Percentiles rank a stretch among this genome's conserved stretches.
Conservation (phyloP, 2,797 vertebrate species). For the Tiaroga cobitis region DNA sequence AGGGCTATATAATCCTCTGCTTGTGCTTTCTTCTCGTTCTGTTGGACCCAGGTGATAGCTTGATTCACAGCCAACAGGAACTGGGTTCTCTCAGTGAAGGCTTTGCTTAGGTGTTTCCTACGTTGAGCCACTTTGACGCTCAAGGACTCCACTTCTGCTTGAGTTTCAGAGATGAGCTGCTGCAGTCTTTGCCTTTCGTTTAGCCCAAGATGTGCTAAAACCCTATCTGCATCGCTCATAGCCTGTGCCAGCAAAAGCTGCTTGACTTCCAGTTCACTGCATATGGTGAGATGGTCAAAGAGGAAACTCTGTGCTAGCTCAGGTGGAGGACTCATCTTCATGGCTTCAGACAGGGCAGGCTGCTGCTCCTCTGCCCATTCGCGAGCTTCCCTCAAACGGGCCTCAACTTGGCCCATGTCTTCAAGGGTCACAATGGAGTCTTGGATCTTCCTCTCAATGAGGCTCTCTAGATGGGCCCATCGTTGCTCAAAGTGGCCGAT, state of each 20-base stretch:
- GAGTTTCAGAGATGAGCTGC: conserved; percentile 85
- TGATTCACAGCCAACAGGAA: conserved; percentile 90
- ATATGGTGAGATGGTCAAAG: conserved; percentile 90
- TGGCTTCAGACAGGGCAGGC: conserved; percentile 82
- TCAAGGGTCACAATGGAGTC: conserved; percentile 88
- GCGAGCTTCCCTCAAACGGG: conserved; percentile 86
- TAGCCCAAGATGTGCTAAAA: conserved; percentile 88
- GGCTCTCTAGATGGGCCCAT: conserved; percentile 90
- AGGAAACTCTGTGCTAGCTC: conserved; percentile 92
- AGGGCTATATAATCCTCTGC: conserved; percentile 87
- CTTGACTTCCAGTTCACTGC: conserved; percentile 92
- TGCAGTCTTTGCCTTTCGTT: conserved; percentile 91
- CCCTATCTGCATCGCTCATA: conserved; percentile 86
- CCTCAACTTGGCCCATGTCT: conserved; percentile 84
- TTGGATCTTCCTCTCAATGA: conserved; percentile 91
- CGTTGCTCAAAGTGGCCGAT: conserved; percentile 90
- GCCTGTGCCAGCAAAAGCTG: conserved; percentile 87
- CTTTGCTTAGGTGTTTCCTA: conserved; percentile 92
- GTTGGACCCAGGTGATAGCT: conserved; percentile 89
- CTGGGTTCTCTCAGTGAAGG: conserved; percentile 92
- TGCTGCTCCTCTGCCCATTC: conserved; percentile 94
- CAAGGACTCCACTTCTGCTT: conserved; percentile 85
- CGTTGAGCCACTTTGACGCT: conserved; percentile 86
- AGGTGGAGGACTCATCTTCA: conserved; percentile 90
- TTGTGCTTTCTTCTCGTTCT: conserved; percentile 87